Conservation (phyloP, 2,113 vertebrate genomes). For the Proteles cristata region DNA sequence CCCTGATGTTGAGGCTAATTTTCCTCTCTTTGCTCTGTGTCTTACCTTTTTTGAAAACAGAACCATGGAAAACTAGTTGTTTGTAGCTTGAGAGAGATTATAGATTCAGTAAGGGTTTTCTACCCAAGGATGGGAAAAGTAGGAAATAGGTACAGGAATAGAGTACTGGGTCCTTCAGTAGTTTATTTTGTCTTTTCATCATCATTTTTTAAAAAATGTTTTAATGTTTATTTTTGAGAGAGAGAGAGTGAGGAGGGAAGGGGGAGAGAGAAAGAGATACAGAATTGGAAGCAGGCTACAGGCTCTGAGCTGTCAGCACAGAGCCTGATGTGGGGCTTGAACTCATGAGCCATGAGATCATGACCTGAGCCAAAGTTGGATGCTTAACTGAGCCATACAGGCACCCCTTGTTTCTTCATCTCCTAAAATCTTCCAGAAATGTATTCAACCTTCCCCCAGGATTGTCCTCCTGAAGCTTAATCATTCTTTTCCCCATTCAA, state of each 20-base stretch:
- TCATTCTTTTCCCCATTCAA: background rate
- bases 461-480: background rate
- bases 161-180: background rate
- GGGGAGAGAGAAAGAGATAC: too few species aligned
- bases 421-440: background rate
- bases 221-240: too few species aligned
- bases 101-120: constrained; percentile 41
- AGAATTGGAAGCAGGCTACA: too few species aligned
- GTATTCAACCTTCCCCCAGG: background rate
- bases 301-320: too few species aligned
- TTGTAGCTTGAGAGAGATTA: constrained; percentile 5
- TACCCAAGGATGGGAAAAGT: background rate
- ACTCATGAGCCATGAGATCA: too few species aligned
- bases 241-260: too few species aligned
- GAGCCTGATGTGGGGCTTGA: too few species aligned
- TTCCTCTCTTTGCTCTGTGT: background rate
- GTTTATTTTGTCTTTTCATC: background rate
- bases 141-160: background rate
- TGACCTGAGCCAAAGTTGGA: too few species aligned
- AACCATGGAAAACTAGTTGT: constrained; percentile 28
- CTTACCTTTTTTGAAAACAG: background rate
- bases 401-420: background rate
- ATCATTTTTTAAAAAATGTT: too few species aligned
- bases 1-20: background rate
- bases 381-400: too few species aligned